Evolutionary conservation across 2,888 invertebrate genomes (phyloP), one percentile per base, ranked within the genome.

Genomic region (Tachina fera): DNA sequence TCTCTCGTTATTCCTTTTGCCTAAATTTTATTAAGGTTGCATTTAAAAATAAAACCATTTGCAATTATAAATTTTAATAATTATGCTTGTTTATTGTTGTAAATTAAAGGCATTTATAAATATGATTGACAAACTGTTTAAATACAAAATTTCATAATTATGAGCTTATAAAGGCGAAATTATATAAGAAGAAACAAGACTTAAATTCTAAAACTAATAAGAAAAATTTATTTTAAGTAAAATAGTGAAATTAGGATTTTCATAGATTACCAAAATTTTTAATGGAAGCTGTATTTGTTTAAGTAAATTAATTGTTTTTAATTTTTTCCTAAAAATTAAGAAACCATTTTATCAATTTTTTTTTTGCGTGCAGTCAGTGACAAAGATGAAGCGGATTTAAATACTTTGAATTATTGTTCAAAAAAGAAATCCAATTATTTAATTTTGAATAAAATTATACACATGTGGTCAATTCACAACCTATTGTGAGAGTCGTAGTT

Each of bases 321-420:
- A 49, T n/a, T 49, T 77, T 31, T 65, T 31, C 19, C 39, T 39
- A 58, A 47, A 13, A 49, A 22, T 67, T 53, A 41, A 58, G 77
- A 77, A 77, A 77, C 77, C 77, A 77, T 77, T 58, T 77, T 47
- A 45, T 14, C n/a, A n/a, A 22, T 9, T 13, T 31, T 49, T n/a
- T 58, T 22, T 49, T 8, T 41, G 31, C 19, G 9, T 41, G 68
- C 49, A 39, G 41, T 56, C 56, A 67, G 65, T 76, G 19, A 67
- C 45, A 76, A 65, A 56, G 31, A 43, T 11, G n/a, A 11, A 11
- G 9, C 1, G 16, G 6, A 61, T 31, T 39, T 39, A 11, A 60
- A 11, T 43, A 22, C 5, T 22, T 65, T 22, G 1, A 31, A 31
- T 31, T 31, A 31, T 31, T 31, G 31, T 31, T 6, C 5, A 31